Conservation (phyloP, 2,888 invertebrate species). For the Toxonevra muliebris region DNA sequence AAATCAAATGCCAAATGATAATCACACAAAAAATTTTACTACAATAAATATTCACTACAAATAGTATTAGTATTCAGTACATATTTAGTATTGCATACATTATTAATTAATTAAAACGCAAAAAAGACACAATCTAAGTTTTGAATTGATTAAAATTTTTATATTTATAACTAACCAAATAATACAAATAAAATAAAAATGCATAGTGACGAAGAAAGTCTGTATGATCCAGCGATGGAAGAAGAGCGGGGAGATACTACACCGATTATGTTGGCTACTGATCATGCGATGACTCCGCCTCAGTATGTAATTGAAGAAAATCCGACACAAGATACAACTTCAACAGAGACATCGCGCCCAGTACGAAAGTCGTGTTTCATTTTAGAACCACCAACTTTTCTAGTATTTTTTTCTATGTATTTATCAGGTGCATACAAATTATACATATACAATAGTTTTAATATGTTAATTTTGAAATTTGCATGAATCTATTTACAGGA, state of each 20-base stretch:
- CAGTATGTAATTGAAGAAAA: slow-evolving; percentile 8
- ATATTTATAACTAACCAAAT: too few relatives aligned
- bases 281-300: slow-evolving; percentile 22
- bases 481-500: slow-evolving; percentile 43
- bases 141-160: too few relatives aligned
- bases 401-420: slow-evolving; percentile 59
- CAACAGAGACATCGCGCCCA: neutral
- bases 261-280: slow-evolving; percentile 26
- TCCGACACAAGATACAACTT: neutral
- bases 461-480: neutral
- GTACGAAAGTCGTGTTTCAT: slow-evolving; percentile 50
- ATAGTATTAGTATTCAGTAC: too few relatives aligned
- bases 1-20: too few relatives aligned
- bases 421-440: slow-evolving; percentile 50
- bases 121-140: too few relatives aligned
- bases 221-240: slow-evolving; percentile 42
- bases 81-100: too few relatives aligned
- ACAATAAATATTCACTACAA: too few relatives aligned
- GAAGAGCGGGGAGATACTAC: slow-evolving; percentile 7
- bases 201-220: slow-evolving; percentile 46
- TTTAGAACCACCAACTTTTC: slow-evolving; percentile 60
- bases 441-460: too few relatives aligned
- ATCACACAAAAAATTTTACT: too few relatives aligned
- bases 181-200: slow-evolving; percentile 28
- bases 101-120: too few relatives aligned